These are phyloP conservation scores for Sciurus carolinensis DNA, from an alignment of 2,797 vertebrate genomes.

Conservation along the genomic window DNA sequence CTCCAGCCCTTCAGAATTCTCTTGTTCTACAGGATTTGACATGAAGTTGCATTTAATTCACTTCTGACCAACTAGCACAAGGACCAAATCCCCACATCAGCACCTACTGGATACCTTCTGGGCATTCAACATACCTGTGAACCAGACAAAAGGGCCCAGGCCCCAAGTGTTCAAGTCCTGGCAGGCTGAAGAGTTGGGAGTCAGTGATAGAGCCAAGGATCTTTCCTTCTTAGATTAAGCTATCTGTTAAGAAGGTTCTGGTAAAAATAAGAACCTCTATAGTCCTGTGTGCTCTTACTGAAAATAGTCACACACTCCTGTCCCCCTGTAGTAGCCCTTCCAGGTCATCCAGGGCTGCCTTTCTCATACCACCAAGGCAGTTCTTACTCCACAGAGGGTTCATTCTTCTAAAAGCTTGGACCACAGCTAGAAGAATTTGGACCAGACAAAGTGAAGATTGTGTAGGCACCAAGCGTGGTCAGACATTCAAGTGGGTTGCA, in stretches of 20 bases:
- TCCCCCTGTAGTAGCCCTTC: background rate
- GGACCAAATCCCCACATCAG: background rate
- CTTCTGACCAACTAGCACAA: background rate
- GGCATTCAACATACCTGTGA: too few relatives aligned
- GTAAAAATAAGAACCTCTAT: background rate
- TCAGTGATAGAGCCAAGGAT: background rate
- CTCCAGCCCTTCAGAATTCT: constrained; percentile 22
- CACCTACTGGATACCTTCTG: background rate
- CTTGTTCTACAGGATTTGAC: constrained; percentile 11
- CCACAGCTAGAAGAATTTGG: constrained; percentile 45
- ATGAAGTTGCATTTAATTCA: constrained; percentile 11
- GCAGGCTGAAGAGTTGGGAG: background rate
- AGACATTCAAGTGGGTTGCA: constrained; percentile 39
- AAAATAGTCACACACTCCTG: background rate
- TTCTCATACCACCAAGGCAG: constrained; percentile 3
- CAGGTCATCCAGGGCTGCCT: background rate
- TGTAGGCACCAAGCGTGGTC: background rate
- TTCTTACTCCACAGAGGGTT: constrained; percentile 35
- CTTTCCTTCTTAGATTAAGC: background rate
- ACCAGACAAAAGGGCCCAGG: background rate
- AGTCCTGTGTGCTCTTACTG: background rate
- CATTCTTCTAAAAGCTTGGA: constrained; percentile 50
- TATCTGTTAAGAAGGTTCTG: background rate
- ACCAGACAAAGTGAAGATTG: constrained; percentile 34
- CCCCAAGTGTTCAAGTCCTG: background rate